Conservation (phyloP, 1,140 invertebrate genomes). For the Choristoneura fumiferana region DNA sequence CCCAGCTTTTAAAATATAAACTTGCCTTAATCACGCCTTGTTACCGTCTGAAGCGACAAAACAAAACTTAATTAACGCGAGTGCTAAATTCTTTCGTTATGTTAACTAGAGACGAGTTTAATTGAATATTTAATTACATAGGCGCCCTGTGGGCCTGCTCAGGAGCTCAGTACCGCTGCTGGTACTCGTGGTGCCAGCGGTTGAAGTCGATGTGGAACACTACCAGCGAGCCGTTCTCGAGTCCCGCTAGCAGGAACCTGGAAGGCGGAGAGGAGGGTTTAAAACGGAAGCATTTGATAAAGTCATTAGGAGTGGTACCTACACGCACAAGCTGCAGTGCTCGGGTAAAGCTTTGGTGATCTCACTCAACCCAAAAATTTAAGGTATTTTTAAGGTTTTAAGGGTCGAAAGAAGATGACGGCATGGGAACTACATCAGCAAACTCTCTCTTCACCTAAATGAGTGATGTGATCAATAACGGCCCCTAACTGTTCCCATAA, state of each 20-base stretch:
- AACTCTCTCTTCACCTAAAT: too few species aligned
- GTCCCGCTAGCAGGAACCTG: conserved; percentile 96
- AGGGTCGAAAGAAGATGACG: too few species aligned
- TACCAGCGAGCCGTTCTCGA: conserved; percentile 97
- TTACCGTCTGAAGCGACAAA: conserved; percentile 1
- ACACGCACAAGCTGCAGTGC: not conserved
- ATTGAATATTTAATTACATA: conserved; percentile 18
- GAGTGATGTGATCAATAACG: too few species aligned
- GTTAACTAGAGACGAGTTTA: conserved; percentile 17
- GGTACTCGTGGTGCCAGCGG: conserved; percentile 99
- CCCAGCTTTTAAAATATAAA: not conserved
- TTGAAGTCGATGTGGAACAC: conserved; percentile 99
- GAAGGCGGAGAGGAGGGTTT: conserved; percentile 48
- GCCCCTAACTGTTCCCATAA: too few species aligned
- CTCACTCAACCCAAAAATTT: too few species aligned
- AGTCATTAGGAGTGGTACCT: too few species aligned
- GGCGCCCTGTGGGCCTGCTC: too few species aligned
- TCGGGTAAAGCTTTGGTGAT: too few species aligned
- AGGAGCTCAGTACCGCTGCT: conserved; percentile 92
- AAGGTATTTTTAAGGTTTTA: too few species aligned
- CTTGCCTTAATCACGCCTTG: not conserved
- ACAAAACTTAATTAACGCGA: conserved; percentile 6
- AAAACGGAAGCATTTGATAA: too few species aligned
- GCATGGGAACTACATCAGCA: too few species aligned
- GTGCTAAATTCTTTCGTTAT: conserved; percentile 10